Base-by-base conservation (phyloP, 2,888 invertebrate genomes). In the Cheilosia vulpina region DNA sequence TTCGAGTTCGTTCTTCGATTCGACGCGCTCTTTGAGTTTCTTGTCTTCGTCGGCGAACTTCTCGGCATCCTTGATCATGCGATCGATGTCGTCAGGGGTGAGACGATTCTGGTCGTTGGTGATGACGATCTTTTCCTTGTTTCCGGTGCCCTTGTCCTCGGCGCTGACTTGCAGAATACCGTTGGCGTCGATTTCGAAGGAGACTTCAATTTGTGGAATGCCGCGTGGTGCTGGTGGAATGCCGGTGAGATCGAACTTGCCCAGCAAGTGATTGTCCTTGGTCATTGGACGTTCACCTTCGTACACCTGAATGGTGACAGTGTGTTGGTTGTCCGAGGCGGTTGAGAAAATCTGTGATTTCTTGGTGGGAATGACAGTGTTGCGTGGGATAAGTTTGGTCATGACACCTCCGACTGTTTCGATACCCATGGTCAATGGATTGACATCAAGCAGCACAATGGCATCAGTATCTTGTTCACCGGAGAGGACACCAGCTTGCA, bases 261-360 rank as follows among this genome's bases (percentile, higher is more conserved):
- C 99, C 83, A 99, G 94, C 88, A 98, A 94, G 93, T 99, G 99
- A 93, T 99, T 99, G 93, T 99, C 99, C 93, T 99, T 99, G 88
- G 99, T 99, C 99, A 99, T 99, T 31, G 99, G 98, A 90, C 99
- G 96, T 93, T 99, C 99, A 89, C 99, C 99, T 93, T 99, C 99
- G 92, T 97, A 99, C 0, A 98, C 98, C 93, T 98, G 98, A 92
- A 99, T 99, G 88, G 99, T 99, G 68, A 99, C 99, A 4, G 98
- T 98, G 93, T 98, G 98, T 92, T 99, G 99, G 93, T 99, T 99
- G 92, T 99, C 99, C 34, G 98, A 97, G 73, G 99, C 99, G 1
- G 99, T 99, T 0, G 99, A 98, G 95, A 99, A 99, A 91, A 99
- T 98, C 93, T 99, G 99, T 0, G 98, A 98, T 92, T 99, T 99